phyloP scores from a whole-genome alignment of 1,140 invertebrate species.

The Orussus abietinus region DNA sequence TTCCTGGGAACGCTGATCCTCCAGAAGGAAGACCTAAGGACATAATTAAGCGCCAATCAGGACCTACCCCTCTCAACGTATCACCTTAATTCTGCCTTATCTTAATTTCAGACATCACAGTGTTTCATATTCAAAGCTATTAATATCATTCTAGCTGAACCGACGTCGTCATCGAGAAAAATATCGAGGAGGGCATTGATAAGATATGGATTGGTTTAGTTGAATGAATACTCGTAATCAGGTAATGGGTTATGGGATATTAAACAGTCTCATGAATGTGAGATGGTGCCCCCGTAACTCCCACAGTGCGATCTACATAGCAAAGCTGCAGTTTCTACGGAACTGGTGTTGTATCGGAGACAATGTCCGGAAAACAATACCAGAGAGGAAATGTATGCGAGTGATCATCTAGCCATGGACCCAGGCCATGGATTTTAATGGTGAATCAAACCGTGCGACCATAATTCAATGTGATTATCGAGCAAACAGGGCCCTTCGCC shows the following conservation, averaged over 20 bases:
- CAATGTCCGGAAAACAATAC: slow-evolving; percentile 4
- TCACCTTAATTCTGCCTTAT: slow-evolving; percentile 1
- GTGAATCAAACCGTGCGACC: slow-evolving; percentile 35
- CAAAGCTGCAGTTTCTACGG: slow-evolving; percentile 36
- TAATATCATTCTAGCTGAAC: no score
- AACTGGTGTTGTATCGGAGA: slow-evolving; percentile 17
- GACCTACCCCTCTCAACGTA: no score
- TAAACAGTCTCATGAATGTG: no score
- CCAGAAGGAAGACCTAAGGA: slow-evolving; percentile 64
- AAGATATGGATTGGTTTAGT: slow-evolving; percentile 9
- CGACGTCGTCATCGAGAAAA: not conserved
- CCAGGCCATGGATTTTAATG: slow-evolving; percentile 49
- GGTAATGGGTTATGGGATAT: no score
- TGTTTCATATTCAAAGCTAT: no score
- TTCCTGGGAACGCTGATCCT: slow-evolving; percentile 57
- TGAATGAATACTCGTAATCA: no score
- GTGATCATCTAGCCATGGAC: slow-evolving; percentile 43
- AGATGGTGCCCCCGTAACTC: no score
- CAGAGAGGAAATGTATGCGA: slow-evolving; percentile 16
- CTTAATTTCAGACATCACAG: no score
- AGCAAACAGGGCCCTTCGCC: slow-evolving; percentile 27
- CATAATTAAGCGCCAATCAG: no score
- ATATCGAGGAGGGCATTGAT: slow-evolving; percentile 10
- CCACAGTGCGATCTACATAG: slow-evolving; percentile 39
- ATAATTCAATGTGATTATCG: slow-evolving; percentile 25